Conservation (phyloP, 2,113 vertebrate genomes). For the Chaetops frenatus region DNA sequence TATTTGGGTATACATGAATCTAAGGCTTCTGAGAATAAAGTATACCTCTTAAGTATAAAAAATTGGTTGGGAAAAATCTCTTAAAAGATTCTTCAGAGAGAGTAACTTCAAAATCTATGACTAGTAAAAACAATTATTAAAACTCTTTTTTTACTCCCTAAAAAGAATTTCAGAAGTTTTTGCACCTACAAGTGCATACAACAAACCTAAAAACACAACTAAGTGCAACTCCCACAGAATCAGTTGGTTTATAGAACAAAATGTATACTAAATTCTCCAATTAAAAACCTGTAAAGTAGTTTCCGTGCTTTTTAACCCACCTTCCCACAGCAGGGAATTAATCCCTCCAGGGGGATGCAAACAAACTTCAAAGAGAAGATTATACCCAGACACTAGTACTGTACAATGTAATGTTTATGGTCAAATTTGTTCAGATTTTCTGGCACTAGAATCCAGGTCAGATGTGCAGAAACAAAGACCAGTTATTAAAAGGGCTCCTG, state of each 20-base stretch:
- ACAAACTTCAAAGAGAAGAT: conserved; percentile 78
- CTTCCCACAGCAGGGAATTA: conserved; percentile 76
- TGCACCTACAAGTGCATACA: conserved; percentile 21
- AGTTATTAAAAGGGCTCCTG: conserved; percentile 61
- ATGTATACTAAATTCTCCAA: conserved; percentile 72
- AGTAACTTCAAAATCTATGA: neutral
- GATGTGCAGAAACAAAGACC: conserved; percentile 58
- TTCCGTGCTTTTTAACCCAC: conserved; percentile 73
- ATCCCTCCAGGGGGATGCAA: conserved; percentile 71
- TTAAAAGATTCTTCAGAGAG: neutral
- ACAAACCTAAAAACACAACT: conserved; percentile 33
- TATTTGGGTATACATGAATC: neutral
- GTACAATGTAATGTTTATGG: conserved; percentile 67
- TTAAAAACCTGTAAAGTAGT: conserved; percentile 74
- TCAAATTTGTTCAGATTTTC: conserved; percentile 66
- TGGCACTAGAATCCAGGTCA: conserved; percentile 65
- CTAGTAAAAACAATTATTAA: neutral
- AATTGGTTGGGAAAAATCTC: neutral
- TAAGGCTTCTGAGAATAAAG: neutral
- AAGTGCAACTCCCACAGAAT: conserved; percentile 63
- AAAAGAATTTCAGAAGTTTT: neutral
- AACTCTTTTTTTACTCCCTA: neutral
- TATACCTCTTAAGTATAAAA: neutral
- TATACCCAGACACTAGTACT: conserved; percentile 73
- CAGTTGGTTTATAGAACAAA: conserved; percentile 68